These are phyloP conservation scores for Parauchenoglanis ngamensis DNA, from an alignment of 2,797 vertebrate genomes.

Conservation along the genomic window DNA sequence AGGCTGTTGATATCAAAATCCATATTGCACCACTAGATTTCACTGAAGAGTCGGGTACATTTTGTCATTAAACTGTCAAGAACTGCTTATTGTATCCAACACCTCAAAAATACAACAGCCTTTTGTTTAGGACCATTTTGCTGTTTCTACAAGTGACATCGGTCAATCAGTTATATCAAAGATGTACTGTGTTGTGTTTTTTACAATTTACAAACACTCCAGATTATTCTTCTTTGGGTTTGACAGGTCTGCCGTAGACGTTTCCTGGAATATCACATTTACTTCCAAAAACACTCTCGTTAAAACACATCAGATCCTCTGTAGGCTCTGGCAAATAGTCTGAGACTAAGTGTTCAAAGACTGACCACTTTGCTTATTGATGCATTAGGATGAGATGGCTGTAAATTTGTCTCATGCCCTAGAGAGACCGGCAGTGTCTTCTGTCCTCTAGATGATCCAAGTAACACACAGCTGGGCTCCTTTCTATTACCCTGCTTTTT, in stretches of 20 bases:
- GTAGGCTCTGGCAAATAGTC: background rate
- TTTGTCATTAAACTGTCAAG: background rate
- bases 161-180: background rate
- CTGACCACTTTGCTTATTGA: constrained; percentile 23
- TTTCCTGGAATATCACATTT: background rate
- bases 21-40: background rate
- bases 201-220: background rate
- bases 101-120: background rate
- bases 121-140: background rate
- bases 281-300: background rate
- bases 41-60: background rate
- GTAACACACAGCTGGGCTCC: constrained; percentile 20
- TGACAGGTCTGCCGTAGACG: background rate
- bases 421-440: background rate
- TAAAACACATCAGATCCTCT: background rate
- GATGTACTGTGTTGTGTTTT: background rate
- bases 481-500: constrained; percentile 43
- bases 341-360: constrained; percentile 31
- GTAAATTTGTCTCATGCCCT: constrained; percentile 9
- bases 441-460: background rate
- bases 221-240: background rate
- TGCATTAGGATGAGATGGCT: constrained; percentile 36
- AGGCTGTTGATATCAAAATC: background rate
- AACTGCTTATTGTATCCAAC: background rate
- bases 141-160: background rate